Evolutionary conservation across 2,113 vertebrate genomes (phyloP).

Genomic region (Arizona elegans): DNA sequence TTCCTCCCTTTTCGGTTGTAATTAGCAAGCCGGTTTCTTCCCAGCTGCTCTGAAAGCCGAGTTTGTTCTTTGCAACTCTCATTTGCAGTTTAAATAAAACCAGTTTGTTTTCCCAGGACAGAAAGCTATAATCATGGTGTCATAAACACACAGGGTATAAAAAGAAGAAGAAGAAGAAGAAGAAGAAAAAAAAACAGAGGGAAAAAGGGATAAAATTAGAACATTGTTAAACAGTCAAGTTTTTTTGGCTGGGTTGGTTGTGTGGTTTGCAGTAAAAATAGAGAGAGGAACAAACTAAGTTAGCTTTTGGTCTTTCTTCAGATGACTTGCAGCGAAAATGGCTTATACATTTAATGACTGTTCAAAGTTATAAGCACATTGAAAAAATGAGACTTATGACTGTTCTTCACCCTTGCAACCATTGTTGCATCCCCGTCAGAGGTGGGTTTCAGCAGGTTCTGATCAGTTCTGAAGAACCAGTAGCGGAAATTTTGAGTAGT

Average conservation of each 20-base stretch:
- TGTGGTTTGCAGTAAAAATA: background rate
- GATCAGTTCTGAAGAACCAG: too few relatives aligned
- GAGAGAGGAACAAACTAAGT: background rate
- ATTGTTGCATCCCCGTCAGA: too few relatives aligned
- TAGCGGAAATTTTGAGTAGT: too few relatives aligned
- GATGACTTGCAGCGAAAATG: background rate
- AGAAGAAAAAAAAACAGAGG: background rate
- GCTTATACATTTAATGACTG: background rate
- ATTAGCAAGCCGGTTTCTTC: background rate
- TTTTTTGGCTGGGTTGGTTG: too few relatives aligned
- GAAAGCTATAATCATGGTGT: slow-evolving; percentile 6
- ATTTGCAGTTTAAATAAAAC: slow-evolving; percentile 8
- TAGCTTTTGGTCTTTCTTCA: background rate
- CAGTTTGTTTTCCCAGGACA: slow-evolving; percentile 19
- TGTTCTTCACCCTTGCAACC: background rate
- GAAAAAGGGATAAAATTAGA: slow-evolving; percentile 26
- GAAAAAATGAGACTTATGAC: background rate
- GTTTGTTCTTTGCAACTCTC: slow-evolving; percentile 2
- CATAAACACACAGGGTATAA: background rate
- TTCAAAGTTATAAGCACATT: background rate
- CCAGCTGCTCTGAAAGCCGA: background rate
- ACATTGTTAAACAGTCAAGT: background rate
- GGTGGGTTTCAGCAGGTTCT: too few relatives aligned
- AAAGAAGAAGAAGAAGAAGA: background rate
- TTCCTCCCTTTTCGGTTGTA: background rate